Base-by-base conservation (phyloP, 2,113 vertebrate species). In the Lichenostomus cassidix region DNA sequence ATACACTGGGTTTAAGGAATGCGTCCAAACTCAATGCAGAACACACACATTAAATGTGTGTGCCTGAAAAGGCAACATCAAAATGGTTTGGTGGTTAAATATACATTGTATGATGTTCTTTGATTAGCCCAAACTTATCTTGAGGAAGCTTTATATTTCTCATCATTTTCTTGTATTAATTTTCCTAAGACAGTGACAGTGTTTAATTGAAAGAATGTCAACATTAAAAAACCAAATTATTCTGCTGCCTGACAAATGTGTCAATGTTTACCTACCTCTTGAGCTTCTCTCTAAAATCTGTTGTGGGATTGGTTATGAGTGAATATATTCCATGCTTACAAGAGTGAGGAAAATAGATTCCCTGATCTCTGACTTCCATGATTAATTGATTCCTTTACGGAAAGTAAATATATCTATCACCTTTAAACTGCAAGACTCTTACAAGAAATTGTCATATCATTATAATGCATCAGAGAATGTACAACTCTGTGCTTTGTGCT, bases 351-450 rank as follows among this genome's bases (percentile, higher is more conserved):
- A 94, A 95, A 94, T 27, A 95, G 59, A 81, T 80, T 87, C 55
- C 37, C 85, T 79, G 71, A 91, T 91, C 39, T 94, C 65, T 78
- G 59, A 70, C 62, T 83, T 70, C n/a, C 55, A 23, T 91, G 75
- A 96, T 91, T 86, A 87, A 89, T 65, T 87, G 70, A 75, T 90
- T 92, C 44, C 74, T 87, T 90, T 71, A 89, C 65, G 62, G 55
- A 94, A 89, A 93, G 68, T 85, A 95, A 96, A 96, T 92, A 80
- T 74, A 87, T 87, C 93, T 89, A 94, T 91, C 79, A 87, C 46
- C 63, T 94, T 85, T 90, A 78, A 33, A 69, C 50, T 75, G 47
- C 55, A 78, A 90, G 74, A 74, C 27, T 90, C 35, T 31, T 87
- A 80, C 33, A 81, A 89, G 77, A 82, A 94, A 75, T 64, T 81